Base-by-base conservation (phyloP, 2,113 vertebrate genomes). In the Ptilonorhynchus violaceus region DNA sequence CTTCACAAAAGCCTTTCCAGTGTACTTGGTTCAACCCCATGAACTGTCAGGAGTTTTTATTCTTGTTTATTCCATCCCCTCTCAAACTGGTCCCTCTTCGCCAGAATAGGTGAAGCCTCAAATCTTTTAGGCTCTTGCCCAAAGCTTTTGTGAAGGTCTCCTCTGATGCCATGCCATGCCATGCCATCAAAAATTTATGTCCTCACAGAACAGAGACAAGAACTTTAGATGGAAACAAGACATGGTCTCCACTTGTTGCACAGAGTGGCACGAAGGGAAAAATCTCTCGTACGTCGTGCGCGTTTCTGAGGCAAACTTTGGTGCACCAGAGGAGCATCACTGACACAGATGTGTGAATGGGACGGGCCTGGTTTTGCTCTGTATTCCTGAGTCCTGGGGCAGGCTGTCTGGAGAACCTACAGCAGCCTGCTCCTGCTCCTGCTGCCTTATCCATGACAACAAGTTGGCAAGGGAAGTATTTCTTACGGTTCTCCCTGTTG, bases 401-500 rank as follows among this genome's bases (percentile, higher is more conserved):
- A 94, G 63, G 33, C 58, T 72, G 39, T 74, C 50, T 79, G 82
- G 75, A 77, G 85, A 93, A 66, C 82, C 35, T 58, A 5, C 0
- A 4, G 55, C 77, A 87, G 78, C 47, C 58, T 80, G 41, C 53
- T 85, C 55, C 63, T 85, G 44, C 90, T 93, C 88, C 14, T 86
- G 66, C 55, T 90, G 55, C 67, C 23, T 90, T 90, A 85, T 77
- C 82, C 72, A 74, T 74, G 90, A 89, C 78, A 91, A 79, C 49
- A 90, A 67, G 59, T 67, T 95, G 95, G 63, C 88, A 83, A 93
- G 93, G 64, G 39, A 90, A 70, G 15, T 27, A 31, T 75, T 92
- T n/a, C 46, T 72, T 33, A 20, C 0, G 1, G 44, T 46, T 88
- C 55, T 82, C 56, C 73, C 42, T 24, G 28, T 56, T 66, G 49